Percentiles rank a stretch among this genome's conserved stretches.
Conservation (phyloP, 2,888 invertebrate genomes). For the Drosophila vallismaia region DNA sequence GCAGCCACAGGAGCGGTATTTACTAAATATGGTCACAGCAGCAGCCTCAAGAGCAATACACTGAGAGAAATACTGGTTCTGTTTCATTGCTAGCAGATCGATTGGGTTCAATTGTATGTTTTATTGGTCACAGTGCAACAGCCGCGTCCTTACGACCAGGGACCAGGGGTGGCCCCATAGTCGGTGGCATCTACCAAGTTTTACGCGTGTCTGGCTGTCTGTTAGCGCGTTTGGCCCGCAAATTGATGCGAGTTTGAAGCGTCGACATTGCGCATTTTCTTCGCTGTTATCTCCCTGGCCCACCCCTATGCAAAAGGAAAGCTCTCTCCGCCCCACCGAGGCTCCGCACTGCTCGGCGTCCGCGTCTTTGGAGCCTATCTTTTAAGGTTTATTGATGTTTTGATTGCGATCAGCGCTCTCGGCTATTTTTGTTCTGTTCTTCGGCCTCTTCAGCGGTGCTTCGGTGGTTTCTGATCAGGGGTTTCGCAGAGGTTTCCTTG, state of each 20-base stretch:
- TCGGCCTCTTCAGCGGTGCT: constrained; percentile 12
- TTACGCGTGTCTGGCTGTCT: constrained; percentile 66
- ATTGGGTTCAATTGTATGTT: no score
- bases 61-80: constrained; percentile 4
- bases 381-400: constrained; percentile 80
- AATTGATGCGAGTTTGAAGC: constrained; percentile 75
- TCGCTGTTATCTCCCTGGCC: constrained; percentile 9
- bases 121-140: no score
- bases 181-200: constrained; percentile 51
- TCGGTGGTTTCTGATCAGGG: constrained; percentile 10
- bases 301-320: constrained; percentile 55
- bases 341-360: constrained; percentile 5
- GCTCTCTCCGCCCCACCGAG: constrained; percentile 31
- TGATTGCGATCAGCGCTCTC: constrained; percentile 74
- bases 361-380: constrained; percentile 53
- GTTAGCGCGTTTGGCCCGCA: constrained; percentile 66
- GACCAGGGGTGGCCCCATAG: no score
- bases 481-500: constrained; percentile 42
- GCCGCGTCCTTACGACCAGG: no score
- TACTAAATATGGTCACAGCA: constrained; percentile 75
- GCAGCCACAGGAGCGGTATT: constrained; percentile 77
- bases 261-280: constrained; percentile 48
- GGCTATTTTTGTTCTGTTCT: constrained; percentile 56
- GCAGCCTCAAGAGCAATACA: constrained; percentile 28
- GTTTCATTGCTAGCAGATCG: no score